Base-by-base conservation (phyloP, 2,888 invertebrate species). In the Chesias legatella region DNA sequence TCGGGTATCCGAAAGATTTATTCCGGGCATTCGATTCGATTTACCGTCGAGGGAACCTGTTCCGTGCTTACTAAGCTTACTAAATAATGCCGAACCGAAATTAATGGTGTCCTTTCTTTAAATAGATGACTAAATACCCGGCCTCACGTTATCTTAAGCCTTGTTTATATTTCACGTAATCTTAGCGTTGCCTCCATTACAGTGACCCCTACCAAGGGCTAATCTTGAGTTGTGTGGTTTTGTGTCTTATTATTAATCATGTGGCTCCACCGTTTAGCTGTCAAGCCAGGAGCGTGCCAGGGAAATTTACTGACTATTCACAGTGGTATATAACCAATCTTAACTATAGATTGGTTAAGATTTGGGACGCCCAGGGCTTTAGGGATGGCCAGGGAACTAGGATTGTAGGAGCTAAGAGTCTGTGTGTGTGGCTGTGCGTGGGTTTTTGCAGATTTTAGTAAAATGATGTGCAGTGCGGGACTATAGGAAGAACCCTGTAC, bases 111-210 rank as follows among this genome's bases (percentile, higher is more conserved):
- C 77, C 79, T 71, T 80, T 85, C 82, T 80, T 81, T 80, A 84
- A 83, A 86, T 85, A 88, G 84, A 86, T 86, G 84, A 85, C 79
- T 86, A 78, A 86, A 83, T 83, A 83, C 78, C 67, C 52, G 54
- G 57, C 67, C 73, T 70, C 84, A 85, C 83, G 84, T 64, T 81
- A 86, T 43, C 72, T 73, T 62, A 57, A 69, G 66, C 58, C 64
- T 70, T 79, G 72, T 80, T 80, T 82, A 77, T 76, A 74, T 75
- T 62, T 79, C 78, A 70, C 77, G 76, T 79, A 81, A 84, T 76
- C 67, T 73, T 72, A 79, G 78, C 78, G 74, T 75, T 76, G 64
- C 66, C n/a, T n/a, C n/a, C n/a, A n/a, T 73, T 65, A 63, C 60
- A 59, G 53, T 62, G 55, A 60, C 67, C 69, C 62, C 58, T 63